Percentiles rank a stretch among this genome's conserved stretches.
These are phyloP conservation scores for Heloderma charlesbogerti DNA, from an alignment of 2,113 vertebrate genomes.

Conservation along the genomic window DNA sequence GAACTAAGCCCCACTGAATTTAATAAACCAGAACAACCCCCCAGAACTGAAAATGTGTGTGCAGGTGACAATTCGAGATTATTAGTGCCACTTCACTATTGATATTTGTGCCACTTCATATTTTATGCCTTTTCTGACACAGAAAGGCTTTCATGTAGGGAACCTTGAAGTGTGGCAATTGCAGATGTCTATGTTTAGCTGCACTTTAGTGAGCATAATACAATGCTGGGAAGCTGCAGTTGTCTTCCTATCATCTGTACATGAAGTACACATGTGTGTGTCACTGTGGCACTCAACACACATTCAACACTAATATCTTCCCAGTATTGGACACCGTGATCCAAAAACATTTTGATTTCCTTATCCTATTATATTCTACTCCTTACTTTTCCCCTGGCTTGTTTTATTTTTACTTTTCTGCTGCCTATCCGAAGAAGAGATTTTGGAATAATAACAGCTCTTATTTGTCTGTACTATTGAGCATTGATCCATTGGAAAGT, in stretches of 20 bases:
- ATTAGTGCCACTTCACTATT: neutral
- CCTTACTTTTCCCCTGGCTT: neutral
- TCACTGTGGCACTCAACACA: neutral
- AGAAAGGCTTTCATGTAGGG: neutral
- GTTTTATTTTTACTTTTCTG: neutral
- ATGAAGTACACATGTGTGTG: neutral
- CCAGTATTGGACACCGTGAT: neutral
- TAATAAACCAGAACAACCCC: neutral
- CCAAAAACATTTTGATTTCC: neutral
- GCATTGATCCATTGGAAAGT: neutral
- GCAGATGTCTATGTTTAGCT: too few species aligned
- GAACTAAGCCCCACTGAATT: neutral
- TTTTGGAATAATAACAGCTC: neutral
- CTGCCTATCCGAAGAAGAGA: neutral
- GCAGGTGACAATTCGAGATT: neutral
- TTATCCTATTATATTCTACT: neutral
- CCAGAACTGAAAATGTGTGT: neutral
- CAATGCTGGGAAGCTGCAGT: neutral
- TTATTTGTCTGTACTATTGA: neutral
- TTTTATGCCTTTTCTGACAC: neutral
- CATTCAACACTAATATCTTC: neutral
- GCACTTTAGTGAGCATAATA: neutral
- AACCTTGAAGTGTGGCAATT: neutral
- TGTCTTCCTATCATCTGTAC: neutral
- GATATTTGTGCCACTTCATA: neutral